Evolutionary conservation across 2,797 vertebrate species (phyloP).

Genomic region (Sebastes nivosus): DNA sequence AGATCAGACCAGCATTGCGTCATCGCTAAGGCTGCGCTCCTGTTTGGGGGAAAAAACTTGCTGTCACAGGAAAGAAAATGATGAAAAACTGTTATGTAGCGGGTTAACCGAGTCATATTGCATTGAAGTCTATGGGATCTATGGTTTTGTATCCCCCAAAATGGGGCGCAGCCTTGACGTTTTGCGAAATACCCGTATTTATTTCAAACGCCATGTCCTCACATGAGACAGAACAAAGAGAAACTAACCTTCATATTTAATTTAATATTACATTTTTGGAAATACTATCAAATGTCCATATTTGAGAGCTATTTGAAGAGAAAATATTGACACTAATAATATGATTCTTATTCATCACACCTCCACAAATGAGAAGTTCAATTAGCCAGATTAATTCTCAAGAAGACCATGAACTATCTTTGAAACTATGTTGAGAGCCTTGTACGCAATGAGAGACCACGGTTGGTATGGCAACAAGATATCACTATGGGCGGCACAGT

Average conservation of each 20-base stretch:
- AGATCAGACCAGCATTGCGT: no score
- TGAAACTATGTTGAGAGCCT: background rate
- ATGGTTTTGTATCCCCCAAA: no score
- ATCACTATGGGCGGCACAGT: background rate
- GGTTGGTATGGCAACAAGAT: slow-evolving; percentile 30
- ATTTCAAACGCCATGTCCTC: background rate
- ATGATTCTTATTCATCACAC: background rate
- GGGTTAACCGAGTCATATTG: no score
- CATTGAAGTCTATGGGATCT: no score
- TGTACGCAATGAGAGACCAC: background rate
- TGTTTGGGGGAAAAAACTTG: no score
- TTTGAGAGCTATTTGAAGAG: slow-evolving; percentile 1
- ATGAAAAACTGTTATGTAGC: no score
- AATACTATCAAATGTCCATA: background rate
- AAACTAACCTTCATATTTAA: background rate
- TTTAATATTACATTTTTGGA: background rate
- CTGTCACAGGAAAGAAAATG: no score
- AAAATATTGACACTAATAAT: background rate
- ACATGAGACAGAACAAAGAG: background rate
- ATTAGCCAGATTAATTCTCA: background rate
- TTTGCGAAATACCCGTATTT: background rate
- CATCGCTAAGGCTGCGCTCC: no score
- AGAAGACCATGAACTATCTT: background rate
- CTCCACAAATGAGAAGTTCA: background rate
- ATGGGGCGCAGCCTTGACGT: no score